These are phyloP conservation scores for Neotragus moschatus DNA, from an alignment of 2,113 vertebrate genomes.

Conservation along the genomic window DNA sequence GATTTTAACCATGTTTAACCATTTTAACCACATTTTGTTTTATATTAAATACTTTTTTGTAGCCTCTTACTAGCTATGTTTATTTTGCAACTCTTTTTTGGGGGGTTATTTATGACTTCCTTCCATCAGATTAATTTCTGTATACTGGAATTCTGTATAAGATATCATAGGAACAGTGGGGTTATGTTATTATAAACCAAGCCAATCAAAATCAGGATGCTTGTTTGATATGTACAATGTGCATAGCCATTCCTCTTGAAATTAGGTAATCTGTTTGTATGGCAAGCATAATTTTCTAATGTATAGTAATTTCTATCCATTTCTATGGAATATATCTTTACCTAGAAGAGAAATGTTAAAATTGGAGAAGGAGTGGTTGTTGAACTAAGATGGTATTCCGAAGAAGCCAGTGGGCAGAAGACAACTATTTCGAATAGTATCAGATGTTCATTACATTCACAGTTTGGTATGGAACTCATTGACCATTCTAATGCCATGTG, in stretches of 20 bases:
- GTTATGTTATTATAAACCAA: background rate
- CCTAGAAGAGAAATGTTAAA: background rate
- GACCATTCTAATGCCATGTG: background rate
- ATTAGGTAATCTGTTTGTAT: background rate
- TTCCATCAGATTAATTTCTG: background rate
- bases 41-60: background rate
- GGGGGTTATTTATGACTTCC: background rate
- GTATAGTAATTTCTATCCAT: background rate
- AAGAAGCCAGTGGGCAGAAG: background rate
- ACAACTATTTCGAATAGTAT: slow-evolving; percentile 54
- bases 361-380: background rate
- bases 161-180: background rate
- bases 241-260: background rate
- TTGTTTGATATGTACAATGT: background rate
- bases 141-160: background rate
- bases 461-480: slow-evolving; percentile 4
- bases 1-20: background rate
- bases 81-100: background rate
- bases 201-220: background rate
- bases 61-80: background rate
- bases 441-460: slow-evolving; percentile 33
- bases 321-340: background rate
- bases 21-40: background rate
- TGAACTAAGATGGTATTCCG: slow-evolving; percentile 26
- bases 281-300: background rate